Base-by-base conservation (phyloP, 2,113 vertebrate genomes). In the Semnornis frantzii region DNA sequence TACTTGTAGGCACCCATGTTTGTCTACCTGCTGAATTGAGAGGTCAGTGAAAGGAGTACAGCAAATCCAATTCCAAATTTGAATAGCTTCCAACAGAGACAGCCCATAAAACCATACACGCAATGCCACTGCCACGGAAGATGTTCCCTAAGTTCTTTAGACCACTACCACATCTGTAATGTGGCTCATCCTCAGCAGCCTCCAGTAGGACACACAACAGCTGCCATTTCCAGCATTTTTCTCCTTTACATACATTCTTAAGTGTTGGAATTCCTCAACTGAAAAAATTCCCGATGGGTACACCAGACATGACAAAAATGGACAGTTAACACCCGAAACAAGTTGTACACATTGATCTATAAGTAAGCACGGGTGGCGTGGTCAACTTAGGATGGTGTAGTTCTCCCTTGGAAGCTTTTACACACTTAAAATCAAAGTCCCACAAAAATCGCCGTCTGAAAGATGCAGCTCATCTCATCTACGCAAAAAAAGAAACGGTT, bases 1-100 rank as follows among this genome's bases (percentile, higher is more conserved):
- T 99, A 99, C 96, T 98, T 99, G 97, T 99, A 99, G 34, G 99
- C 99, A 92, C 99, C 99, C 99, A 99, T 99, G 94, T 78, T 95
- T 97, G 97, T 88, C 98, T 97, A 99, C 82, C 98, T 98, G 90
- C 2, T 46, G 37, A 54, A 48, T 0, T 0, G 4, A 93, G 18
- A 81, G 11, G 13, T 34, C 42, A 3, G 1, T 74, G 48, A 48
- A 7, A 39, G 28, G 9, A 19, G 1, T 0, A 10, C 17, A 42
- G 10, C 9, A 25, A 3, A 6, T 6, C 2, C 0, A 0, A 9
- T 1, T 12, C 12, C 21, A 31, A 5, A 19, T 0, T 0, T 2
- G 20, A 44, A 21, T 15, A 9, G 6, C 7, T 55, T 20, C 39
- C 55, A 5, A 8, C 5, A 42, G 15, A 4, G 10, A 11, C 15